phyloP scores from a whole-genome alignment of 2,888 invertebrate species.

The Sepiola atlantica region DNA sequence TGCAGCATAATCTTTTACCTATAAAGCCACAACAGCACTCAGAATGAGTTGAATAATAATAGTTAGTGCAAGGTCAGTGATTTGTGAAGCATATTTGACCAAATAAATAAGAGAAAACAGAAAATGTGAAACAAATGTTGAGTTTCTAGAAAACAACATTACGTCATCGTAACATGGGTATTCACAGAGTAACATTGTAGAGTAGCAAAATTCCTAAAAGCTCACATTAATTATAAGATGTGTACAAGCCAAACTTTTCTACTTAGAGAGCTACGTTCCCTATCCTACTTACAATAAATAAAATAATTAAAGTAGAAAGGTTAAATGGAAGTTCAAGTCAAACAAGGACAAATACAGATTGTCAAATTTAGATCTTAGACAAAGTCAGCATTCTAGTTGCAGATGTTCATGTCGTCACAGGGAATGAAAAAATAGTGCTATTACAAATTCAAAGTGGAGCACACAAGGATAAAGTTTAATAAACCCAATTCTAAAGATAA shows the following conservation, averaged over 20 bases:
- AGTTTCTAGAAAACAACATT: neutral
- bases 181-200: neutral
- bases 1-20: neutral
- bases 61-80: neutral
- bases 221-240: neutral
- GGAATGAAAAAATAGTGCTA: neutral
- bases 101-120: neutral
- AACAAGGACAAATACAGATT: constrained; percentile 20
- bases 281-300: neutral
- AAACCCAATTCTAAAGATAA: neutral
- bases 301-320: too few relatives aligned
- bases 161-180: too few relatives aligned
- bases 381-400: neutral
- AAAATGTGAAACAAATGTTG: neutral
- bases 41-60: neutral
- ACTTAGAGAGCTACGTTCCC: neutral
- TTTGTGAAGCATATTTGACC: neutral
- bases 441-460: neutral
- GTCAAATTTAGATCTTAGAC: neutral
- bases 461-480: neutral
- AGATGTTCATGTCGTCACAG: neutral
- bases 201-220: neutral
- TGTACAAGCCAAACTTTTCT: neutral
- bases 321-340: neutral
- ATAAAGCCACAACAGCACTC: constrained; percentile 4